Evolutionary conservation across 2,113 vertebrate genomes (phyloP).

Genomic region (Hirundichthys speculiger): DNA sequence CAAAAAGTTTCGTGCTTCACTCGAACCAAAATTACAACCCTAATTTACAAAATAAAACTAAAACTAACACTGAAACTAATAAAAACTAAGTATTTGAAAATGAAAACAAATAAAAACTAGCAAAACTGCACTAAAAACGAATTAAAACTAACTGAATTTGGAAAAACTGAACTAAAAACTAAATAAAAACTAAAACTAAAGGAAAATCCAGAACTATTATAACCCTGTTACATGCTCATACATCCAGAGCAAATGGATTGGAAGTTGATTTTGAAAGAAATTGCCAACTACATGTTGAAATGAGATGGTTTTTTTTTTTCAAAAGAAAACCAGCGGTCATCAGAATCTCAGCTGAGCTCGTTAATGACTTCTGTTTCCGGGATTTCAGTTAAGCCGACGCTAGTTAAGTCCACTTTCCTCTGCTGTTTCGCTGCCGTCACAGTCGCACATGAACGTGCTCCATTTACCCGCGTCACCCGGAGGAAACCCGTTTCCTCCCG

Average conservation of each 20-base stretch:
- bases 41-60: too few species aligned
- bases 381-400: slow-evolving; percentile 53
- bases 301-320: slow-evolving; percentile 12
- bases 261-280: neutral
- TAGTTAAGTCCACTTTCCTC: slow-evolving; percentile 64
- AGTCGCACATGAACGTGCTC: neutral
- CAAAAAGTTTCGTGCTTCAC: too few species aligned
- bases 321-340: slow-evolving; percentile 43
- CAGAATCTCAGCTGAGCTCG: slow-evolving; percentile 39
- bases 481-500: neutral
- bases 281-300: neutral
- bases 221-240: too few species aligned
- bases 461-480: neutral
- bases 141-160: too few species aligned
- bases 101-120: too few species aligned
- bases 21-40: too few species aligned
- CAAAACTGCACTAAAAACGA: too few species aligned
- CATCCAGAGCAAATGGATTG: neutral
- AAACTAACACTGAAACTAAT: too few species aligned
- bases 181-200: too few species aligned
- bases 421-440: slow-evolving; percentile 10
- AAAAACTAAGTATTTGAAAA: too few species aligned
- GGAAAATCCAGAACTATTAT: too few species aligned
- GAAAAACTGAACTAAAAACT: too few species aligned
- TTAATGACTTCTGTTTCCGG: slow-evolving; percentile 45